A percentile compares a stretch with the other conserved stretches of the same genome.
Conservation (phyloP, 2,113 vertebrate genomes). For the Copsychus sechellarum region DNA sequence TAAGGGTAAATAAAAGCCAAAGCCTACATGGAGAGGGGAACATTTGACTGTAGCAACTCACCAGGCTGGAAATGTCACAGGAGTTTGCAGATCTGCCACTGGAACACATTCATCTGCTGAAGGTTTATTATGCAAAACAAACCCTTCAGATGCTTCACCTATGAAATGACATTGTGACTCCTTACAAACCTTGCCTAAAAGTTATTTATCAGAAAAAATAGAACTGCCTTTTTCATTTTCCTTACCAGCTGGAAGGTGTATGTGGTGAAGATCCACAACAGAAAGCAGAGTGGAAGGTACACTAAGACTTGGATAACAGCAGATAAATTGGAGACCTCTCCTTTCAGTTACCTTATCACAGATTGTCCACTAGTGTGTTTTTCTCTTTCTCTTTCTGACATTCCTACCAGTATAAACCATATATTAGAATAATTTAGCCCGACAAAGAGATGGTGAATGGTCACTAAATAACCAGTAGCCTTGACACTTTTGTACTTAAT, state of each 20-base stretch:
- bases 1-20: neutral
- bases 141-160: neutral
- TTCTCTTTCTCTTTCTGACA: neutral
- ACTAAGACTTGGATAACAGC: neutral
- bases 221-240: neutral
- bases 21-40: neutral
- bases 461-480: neutral
- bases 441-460: neutral
- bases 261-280: neutral
- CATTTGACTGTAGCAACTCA: neutral
- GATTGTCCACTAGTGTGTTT: neutral
- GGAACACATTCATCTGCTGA: neutral
- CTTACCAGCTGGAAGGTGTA: neutral
- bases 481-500: neutral
- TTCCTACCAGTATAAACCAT: neutral
- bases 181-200: neutral
- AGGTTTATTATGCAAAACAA: neutral
- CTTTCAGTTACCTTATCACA: neutral
- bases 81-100: neutral
- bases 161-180: neutral
- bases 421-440: neutral
- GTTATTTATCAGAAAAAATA: neutral
- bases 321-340: neutral
- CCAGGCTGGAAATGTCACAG: neutral
- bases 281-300: neutral